phyloP scores from a whole-genome alignment of 2,888 invertebrate species.

The Eupithecia inturbata region DNA sequence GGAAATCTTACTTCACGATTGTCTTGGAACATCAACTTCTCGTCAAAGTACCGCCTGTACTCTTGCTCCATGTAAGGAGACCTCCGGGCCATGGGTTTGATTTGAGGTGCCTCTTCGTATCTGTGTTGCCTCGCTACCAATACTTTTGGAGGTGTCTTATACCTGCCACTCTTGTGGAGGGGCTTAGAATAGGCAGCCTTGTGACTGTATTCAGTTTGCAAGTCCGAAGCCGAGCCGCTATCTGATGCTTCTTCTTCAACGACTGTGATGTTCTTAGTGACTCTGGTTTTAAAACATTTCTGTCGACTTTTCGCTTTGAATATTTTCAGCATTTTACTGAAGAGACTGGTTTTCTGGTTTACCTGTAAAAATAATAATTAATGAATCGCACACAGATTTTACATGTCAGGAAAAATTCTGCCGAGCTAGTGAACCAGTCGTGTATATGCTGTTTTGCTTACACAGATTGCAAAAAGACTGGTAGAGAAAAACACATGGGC shows the following conservation, averaged over 20 bases:
- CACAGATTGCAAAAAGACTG: neutral
- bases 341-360: conserved; percentile 54
- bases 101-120: conserved; percentile 46
- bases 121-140: conserved; percentile 31
- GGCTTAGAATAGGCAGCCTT: conserved; percentile 41
- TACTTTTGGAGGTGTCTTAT: conserved; percentile 54
- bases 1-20: conserved; percentile 43
- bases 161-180: conserved; percentile 24
- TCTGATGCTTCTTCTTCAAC: conserved; percentile 35
- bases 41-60: conserved; percentile 65
- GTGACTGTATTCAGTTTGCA: conserved; percentile 65
- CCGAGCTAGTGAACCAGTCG: neutral
- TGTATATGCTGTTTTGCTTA: neutral
- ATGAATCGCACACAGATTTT: neutral
- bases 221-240: conserved; percentile 56
- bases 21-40: conserved; percentile 57
- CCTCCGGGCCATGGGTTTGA: conserved; percentile 36
- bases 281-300: conserved; percentile 25
- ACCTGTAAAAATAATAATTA: conserved; percentile 33
- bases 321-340: conserved; percentile 66
- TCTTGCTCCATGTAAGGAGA: conserved; percentile 69
- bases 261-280: conserved; percentile 25
- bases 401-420: neutral
- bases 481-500: neutral
- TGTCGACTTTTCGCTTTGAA: conserved; percentile 56